Conservation (phyloP, 2,113 vertebrate genomes). For the Oostethus manadensis region DNA sequence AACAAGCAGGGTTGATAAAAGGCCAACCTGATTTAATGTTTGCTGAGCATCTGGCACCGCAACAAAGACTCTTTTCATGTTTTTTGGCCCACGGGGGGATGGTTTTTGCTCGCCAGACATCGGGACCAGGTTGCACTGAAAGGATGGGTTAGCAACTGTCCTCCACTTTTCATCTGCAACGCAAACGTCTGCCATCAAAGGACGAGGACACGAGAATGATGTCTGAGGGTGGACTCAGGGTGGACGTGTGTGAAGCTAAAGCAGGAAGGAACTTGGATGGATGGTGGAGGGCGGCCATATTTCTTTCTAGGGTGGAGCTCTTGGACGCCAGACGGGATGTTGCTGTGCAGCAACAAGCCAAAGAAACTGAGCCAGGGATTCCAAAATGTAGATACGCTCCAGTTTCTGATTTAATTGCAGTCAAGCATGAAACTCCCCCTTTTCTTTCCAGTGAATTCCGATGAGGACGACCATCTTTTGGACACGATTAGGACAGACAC, state of each 20-base stretch:
- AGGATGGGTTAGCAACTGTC: not conserved
- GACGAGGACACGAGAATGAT: constrained; percentile 1
- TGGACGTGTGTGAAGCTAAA: constrained; percentile 9
- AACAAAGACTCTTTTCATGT: constrained; percentile 16
- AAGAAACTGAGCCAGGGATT: constrained; percentile 3
- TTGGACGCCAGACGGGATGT: constrained; percentile 1
- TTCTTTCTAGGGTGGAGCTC: not conserved
- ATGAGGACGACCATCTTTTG: constrained; percentile 1
- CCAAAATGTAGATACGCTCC: constrained; percentile 7
- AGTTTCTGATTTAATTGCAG: constrained; percentile 11
- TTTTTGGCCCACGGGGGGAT: constrained; percentile 2
- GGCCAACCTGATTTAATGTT: not conserved
- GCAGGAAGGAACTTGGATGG: not conserved
- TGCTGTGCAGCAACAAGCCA: constrained; percentile 8
- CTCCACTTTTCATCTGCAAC: not conserved
- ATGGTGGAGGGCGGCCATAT: constrained; percentile 10
- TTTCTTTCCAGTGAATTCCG: constrained; percentile 9
- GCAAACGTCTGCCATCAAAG: constrained; percentile 11
- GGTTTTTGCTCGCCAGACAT: constrained; percentile 1
- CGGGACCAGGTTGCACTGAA: not conserved
- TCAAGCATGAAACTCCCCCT: constrained; percentile 8
- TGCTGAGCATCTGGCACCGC: constrained; percentile 4
- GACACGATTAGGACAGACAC: not conserved
- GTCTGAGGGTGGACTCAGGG: not conserved
- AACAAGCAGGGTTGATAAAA: not conserved